Base-by-base conservation (phyloP, 1,140 invertebrate species). In the Phymastichus coffea region DNA sequence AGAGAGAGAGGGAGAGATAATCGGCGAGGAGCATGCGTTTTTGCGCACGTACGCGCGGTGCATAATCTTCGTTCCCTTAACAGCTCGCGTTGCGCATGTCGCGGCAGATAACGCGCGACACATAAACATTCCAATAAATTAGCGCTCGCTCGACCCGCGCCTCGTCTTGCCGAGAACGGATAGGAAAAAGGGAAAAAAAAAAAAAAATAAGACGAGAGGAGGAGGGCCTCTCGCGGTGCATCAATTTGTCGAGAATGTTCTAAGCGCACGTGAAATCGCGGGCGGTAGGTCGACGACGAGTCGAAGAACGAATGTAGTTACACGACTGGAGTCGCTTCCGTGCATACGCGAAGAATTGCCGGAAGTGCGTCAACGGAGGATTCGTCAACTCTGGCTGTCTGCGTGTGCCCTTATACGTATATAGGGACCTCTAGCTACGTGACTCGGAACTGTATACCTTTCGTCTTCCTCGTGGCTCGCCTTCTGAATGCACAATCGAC, bases 121-220 rank as follows among this genome's bases (percentile, higher is more conserved):
- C 52, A 55, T 77, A 79, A 80, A 80, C 77, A 80, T 79, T 80
- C 71, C 71, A 79, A 80, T 80, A 80, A 80, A 80, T 80, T 80
- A 80, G 76, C 26, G 10, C 19, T 41, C 22, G 48, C 23, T 6
- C 28, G 28, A 7, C 28, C 28, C 6, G 12, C 12, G 28, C 28
- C 6, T 33, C 28, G 28, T 55, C 12, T 25, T 40, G 30, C 30
- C 44, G 60, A 7, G 22, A 30, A 57, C 58, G 52, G 60, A 61
- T 66, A 49, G 48, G 26, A 46, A 55, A 17, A 17, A 15, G 44
- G 40, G 17, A n/a, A n/a, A n/a, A n/a, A n/a, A n/a, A n/a, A n/a
- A n/a, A n/a, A n/a, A n/a, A n/a, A n/a, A n/a, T n/a, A n/a, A n/a
- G n/a, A n/a, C n/a, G n/a, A n/a, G n/a, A n/a, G n/a, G n/a, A n/a